phyloP scores from a whole-genome alignment of 2,888 invertebrate genomes.

The Phaedon cochleariae region DNA sequence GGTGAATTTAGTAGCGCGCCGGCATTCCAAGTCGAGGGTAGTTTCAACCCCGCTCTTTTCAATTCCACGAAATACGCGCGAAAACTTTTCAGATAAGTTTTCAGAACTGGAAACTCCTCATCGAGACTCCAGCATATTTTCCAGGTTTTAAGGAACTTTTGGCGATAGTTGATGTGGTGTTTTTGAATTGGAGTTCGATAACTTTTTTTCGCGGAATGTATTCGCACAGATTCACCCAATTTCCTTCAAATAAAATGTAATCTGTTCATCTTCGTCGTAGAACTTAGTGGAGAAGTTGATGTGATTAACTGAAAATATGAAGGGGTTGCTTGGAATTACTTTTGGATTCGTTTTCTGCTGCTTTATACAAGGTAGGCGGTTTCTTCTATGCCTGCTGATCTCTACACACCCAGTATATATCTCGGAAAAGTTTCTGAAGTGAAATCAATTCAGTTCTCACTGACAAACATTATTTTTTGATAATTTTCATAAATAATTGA shows the following conservation, averaged over 20 bases:
- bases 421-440: too few species aligned
- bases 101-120: neutral
- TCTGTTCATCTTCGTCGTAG: conserved; percentile 10
- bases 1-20: conserved; percentile 33
- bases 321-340: conserved; percentile 18
- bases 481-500: too few species aligned
- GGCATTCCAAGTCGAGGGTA: conserved; percentile 30
- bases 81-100: neutral
- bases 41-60: conserved; percentile 18
- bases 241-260: conserved; percentile 25
- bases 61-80: conserved; percentile 18
- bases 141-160: neutral
- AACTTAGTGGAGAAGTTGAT: conserved; percentile 13
- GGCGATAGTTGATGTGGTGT: neutral
- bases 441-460: too few species aligned
- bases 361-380: conserved; percentile 2
- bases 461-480: too few species aligned
- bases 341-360: conserved; percentile 31
- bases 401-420: too few species aligned
- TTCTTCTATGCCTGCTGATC: too few species aligned
- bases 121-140: neutral
- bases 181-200: neutral
- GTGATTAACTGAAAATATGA: conserved; percentile 9
- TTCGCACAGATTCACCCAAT: neutral
- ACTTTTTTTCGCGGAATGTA: neutral